Percentiles rank a stretch among this genome's conserved stretches.
These are phyloP conservation scores for Galaxea fascicularis DNA, from an alignment of 92 coral and sea anemone species.

Conservation along the genomic window DNA sequence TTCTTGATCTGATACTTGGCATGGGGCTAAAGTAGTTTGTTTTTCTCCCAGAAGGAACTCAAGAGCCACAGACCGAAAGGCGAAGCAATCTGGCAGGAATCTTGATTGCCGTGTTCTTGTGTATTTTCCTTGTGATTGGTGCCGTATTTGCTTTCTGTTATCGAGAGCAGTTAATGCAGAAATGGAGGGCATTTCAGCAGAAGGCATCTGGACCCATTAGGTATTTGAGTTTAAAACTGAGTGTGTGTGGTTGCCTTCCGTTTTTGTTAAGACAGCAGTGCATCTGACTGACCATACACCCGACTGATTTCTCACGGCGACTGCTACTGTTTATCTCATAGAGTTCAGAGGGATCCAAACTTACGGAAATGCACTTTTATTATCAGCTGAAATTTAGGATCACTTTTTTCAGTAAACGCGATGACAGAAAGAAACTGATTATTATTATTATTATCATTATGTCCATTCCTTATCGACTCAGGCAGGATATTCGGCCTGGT, in stretches of 20 bases:
- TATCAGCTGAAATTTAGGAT: neutral
- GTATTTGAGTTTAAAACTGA: neutral
- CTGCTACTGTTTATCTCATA: too few relatives aligned
- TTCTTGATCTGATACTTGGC: neutral
- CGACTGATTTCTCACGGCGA: too few relatives aligned
- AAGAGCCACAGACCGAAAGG: constrained; percentile 13
- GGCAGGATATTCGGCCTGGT: too few relatives aligned
- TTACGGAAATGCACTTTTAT: neutral
- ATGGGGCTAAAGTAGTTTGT: neutral
- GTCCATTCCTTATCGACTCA: too few relatives aligned
- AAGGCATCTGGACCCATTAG: constrained; percentile 29
- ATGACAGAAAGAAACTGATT: too few relatives aligned
- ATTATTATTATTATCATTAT: too few relatives aligned
- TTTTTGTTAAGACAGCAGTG: too few relatives aligned
- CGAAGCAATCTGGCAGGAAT: constrained; percentile 67
- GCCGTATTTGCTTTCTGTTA: constrained; percentile 53
- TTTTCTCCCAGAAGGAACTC: constrained; percentile 7
- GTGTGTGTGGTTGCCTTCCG: too few relatives aligned
- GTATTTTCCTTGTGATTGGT: constrained; percentile 51
- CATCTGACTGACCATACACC: too few relatives aligned
- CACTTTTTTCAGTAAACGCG: neutral
- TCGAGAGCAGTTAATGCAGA: constrained; percentile 62
- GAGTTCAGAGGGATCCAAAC: neutral
- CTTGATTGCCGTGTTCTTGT: constrained; percentile 57
- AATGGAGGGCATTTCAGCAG: constrained; percentile 66